A percentile compares a stretch with the other conserved stretches of the same genome.
phyloP scores from a whole-genome alignment of 2,888 invertebrate genomes.

The Himalopsyche kuldschensis region DNA sequence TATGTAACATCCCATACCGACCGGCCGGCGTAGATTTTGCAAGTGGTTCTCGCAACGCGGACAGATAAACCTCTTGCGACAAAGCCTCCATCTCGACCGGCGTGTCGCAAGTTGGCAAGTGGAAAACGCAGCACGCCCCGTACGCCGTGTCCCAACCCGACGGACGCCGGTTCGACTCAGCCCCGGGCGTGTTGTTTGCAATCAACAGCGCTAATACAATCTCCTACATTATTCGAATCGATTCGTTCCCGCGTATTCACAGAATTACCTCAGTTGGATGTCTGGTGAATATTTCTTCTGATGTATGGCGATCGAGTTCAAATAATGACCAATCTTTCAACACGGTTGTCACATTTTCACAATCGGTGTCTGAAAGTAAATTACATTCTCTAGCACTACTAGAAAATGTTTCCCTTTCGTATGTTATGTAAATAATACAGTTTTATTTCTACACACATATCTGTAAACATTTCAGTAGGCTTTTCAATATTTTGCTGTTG shows the following conservation, averaged over 20 bases:
- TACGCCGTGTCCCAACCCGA: slow-evolving; percentile 12
- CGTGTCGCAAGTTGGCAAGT: slow-evolving; percentile 2
- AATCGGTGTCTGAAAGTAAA: too few relatives aligned
- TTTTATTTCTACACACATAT: too few relatives aligned
- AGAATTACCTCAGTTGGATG: background rate
- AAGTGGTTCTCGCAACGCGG: background rate
- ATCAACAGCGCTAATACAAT: slow-evolving; percentile 19
- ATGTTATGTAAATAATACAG: too few relatives aligned
- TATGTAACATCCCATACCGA: slow-evolving; percentile 10
- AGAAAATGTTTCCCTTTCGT: too few relatives aligned
- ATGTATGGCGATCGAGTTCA: too few relatives aligned
- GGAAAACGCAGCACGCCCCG: slow-evolving; percentile 23
- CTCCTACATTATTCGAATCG: slow-evolving; percentile 22
- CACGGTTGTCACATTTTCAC: too few relatives aligned
- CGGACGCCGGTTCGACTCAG: slow-evolving; percentile 11
- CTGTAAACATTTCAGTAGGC: too few relatives aligned
- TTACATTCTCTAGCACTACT: too few relatives aligned
- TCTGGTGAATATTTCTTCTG: too few relatives aligned
- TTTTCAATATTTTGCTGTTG: too few relatives aligned
- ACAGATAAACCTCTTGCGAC: background rate
- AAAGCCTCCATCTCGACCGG: slow-evolving; percentile 5
- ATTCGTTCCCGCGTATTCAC: slow-evolving; percentile 8
- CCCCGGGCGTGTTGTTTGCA: slow-evolving; percentile 32
- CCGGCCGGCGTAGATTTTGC: background rate
- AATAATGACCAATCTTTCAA: too few relatives aligned